phyloP scores from a whole-genome alignment of 2,888 invertebrate genomes.

The Isoperla grammatica region DNA sequence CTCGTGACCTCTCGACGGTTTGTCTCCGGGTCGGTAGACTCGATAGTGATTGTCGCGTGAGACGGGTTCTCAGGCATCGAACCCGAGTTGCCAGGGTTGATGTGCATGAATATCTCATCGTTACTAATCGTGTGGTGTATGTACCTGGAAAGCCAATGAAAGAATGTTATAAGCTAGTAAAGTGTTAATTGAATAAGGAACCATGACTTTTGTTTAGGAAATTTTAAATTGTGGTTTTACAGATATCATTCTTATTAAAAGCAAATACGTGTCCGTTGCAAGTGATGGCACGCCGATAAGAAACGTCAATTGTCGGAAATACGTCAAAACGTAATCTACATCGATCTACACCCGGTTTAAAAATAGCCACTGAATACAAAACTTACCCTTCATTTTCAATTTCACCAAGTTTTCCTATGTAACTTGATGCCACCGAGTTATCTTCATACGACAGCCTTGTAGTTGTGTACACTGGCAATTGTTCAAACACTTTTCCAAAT shows the following conservation, averaged over 20 bases:
- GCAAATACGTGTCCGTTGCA: too few species aligned
- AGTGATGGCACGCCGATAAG: too few species aligned
- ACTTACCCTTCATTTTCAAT: slow-evolving; percentile 46
- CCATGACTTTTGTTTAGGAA: too few species aligned
- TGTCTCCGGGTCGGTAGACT: slow-evolving; percentile 54
- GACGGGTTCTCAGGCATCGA: slow-evolving; percentile 61
- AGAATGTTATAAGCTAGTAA: neutral
- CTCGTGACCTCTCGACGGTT: slow-evolving; percentile 58
- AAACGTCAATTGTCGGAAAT: too few species aligned
- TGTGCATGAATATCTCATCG: slow-evolving; percentile 65
- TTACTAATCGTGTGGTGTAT: slow-evolving; percentile 62
- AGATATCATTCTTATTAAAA: too few species aligned
- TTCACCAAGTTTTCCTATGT: slow-evolving; percentile 42
- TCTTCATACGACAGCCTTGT: slow-evolving; percentile 40
- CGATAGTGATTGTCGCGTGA: slow-evolving; percentile 62
- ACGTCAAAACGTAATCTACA: too few species aligned
- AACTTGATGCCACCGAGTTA: slow-evolving; percentile 33
- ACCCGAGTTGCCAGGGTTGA: slow-evolving; percentile 58
- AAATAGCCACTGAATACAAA: slow-evolving; percentile 17
- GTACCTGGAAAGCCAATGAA: slow-evolving; percentile 47
- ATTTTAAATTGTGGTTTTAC: too few species aligned
- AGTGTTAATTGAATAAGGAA: slow-evolving; percentile 28
- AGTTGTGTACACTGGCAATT: slow-evolving; percentile 43
- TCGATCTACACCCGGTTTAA: neutral
- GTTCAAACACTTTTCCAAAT: slow-evolving; percentile 49